Evolutionary conservation across 2,888 invertebrate species (phyloP).

Genomic region (Phorcus lineatus): DNA sequence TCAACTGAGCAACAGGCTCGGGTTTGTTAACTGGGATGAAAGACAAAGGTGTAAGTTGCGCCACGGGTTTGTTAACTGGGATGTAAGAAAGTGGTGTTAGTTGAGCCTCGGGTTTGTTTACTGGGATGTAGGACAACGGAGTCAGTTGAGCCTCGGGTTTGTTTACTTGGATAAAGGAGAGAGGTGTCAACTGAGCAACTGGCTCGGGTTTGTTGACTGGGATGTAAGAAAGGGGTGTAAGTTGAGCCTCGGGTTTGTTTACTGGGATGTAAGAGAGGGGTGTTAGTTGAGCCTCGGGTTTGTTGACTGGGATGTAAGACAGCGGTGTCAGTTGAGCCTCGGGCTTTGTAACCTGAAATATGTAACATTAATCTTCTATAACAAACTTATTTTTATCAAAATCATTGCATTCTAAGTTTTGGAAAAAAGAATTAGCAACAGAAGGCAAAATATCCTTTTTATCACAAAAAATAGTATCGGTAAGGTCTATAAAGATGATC

Average conservation of each 20-base stretch:
- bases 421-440: no score
- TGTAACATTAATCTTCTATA: no score
- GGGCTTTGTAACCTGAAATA: not conserved
- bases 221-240: not conserved
- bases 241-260: not conserved
- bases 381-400: no score
- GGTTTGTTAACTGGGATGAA: not conserved
- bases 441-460: no score
- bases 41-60: not conserved
- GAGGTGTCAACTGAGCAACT: not conserved
- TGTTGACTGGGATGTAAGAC: not conserved
- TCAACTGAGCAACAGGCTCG: not conserved
- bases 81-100: not conserved
- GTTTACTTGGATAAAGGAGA: not conserved
- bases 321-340: not conserved
- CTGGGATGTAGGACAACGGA: not conserved
- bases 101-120: not conserved
- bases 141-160: not conserved
- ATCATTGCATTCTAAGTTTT: no score
- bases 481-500: no score
- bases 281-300: not conserved
- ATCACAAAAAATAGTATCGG: no score
- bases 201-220: not conserved
- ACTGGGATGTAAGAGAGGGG: not conserved
- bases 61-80: not conserved